Evolutionary conservation across 2,888 invertebrate genomes (phyloP).

Genomic region (Coronaproctus castanopsis): DNA sequence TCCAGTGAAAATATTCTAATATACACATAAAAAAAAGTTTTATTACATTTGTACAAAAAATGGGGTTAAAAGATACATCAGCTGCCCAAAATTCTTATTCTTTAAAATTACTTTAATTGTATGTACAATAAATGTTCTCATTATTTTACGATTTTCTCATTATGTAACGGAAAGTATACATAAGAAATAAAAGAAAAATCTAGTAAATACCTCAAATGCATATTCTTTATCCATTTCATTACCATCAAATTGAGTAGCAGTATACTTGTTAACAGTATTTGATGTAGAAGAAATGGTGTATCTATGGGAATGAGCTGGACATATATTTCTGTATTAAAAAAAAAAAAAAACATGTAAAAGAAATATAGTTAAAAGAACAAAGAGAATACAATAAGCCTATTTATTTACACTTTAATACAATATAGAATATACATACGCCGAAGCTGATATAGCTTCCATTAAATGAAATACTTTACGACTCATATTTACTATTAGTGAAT

Average conservation of each 20-base stretch:
- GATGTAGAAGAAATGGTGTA: slow-evolving; percentile 30
- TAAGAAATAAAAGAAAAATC: too few relatives aligned
- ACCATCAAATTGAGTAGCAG: slow-evolving; percentile 20
- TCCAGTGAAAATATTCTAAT: too few relatives aligned
- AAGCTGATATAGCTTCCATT: slow-evolving; percentile 39
- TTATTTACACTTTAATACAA: neutral
- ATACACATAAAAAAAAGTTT: too few relatives aligned
- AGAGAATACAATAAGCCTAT: neutral
- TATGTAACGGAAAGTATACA: too few relatives aligned
- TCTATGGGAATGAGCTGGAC: slow-evolving; percentile 46
- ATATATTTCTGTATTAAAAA: slow-evolving; percentile 38
- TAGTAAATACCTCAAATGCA: slow-evolving; percentile 52
- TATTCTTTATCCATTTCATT: slow-evolving; percentile 41
- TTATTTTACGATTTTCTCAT: too few relatives aligned
- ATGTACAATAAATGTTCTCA: too few relatives aligned
- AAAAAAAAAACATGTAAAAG: neutral
- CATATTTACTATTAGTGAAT: too few relatives aligned
- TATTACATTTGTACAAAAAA: too few relatives aligned
- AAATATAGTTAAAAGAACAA: neutral
- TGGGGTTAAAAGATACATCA: too few relatives aligned
- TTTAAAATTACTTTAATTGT: too few relatives aligned
- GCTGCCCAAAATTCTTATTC: too few relatives aligned
- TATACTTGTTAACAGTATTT: slow-evolving; percentile 20
- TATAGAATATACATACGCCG: slow-evolving; percentile 28
- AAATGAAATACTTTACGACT: slow-evolving; percentile 35